Percentiles rank a stretch among this genome's conserved stretches.
Conservation (phyloP, 2,888 invertebrate species). For the Lepidonotus clava region DNA sequence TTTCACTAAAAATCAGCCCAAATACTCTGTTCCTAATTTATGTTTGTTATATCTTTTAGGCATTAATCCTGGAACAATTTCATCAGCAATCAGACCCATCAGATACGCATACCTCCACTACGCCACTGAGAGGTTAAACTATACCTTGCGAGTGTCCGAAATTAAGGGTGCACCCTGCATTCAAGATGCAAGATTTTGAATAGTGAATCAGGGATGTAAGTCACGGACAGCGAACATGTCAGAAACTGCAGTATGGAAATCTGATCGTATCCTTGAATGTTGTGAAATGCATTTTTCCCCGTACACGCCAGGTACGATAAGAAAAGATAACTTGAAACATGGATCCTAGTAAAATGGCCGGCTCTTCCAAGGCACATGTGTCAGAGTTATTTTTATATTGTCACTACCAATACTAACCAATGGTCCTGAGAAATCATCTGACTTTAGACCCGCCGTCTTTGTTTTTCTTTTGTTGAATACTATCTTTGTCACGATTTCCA, state of each 20-base stretch:
- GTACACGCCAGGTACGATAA: background rate
- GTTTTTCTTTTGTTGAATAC: conserved; percentile 70
- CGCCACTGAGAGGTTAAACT: too few species aligned
- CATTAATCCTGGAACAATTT: too few species aligned
- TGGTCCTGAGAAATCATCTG: conserved; percentile 69
- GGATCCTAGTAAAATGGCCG: background rate
- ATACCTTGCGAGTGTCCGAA: too few species aligned
- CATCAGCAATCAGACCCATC: too few species aligned
- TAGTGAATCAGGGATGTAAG: background rate
- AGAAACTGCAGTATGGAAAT: background rate
- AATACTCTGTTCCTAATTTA: too few species aligned
- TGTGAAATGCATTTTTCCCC: background rate
- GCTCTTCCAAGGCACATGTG: background rate
- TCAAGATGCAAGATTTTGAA: background rate
- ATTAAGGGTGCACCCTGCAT: too few species aligned
- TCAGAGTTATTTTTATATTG: background rate
- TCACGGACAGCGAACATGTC: background rate
- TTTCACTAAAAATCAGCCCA: too few species aligned
- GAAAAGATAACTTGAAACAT: background rate
- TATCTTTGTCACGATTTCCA: conserved; percentile 69
- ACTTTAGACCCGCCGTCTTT: conserved; percentile 60
- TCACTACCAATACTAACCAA: conserved; percentile 65
- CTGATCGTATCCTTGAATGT: background rate
- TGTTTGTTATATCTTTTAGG: too few species aligned
- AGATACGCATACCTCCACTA: too few species aligned